Evolutionary conservation across 1,140 invertebrate species (phyloP).

Genomic region (Palaemon carinicauda): DNA sequence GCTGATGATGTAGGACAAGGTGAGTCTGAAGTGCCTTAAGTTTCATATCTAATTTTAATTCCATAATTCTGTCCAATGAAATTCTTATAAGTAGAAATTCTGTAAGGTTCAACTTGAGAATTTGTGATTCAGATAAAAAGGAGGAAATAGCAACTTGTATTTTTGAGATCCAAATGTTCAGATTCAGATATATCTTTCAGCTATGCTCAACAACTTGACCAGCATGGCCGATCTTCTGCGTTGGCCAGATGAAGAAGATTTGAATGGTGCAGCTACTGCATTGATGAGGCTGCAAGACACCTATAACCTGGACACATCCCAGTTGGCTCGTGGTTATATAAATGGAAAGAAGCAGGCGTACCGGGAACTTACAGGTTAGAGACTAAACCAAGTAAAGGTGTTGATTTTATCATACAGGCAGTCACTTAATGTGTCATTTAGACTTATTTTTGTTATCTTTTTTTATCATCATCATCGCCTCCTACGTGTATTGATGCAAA

Average conservation of each 20-base stretch:
- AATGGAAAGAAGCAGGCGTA: conserved; percentile 81
- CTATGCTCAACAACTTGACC: conserved; percentile 49
- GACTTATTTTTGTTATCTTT: too few relatives aligned
- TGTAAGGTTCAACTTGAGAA: neutral
- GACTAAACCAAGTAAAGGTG: too few relatives aligned
- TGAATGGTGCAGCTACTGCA: conserved; percentile 92
- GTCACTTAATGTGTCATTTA: too few relatives aligned
- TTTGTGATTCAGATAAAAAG: too few relatives aligned
- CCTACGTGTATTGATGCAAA: too few relatives aligned
- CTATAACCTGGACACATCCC: conserved; percentile 89
- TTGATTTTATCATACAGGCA: too few relatives aligned
- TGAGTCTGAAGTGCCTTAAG: conserved; percentile 66
- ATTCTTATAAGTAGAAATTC: conserved; percentile 56
- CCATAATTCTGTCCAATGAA: too few relatives aligned
- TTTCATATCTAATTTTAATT: conserved; percentile 61
- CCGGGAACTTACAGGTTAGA: conserved; percentile 71
- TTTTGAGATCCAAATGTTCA: neutral
- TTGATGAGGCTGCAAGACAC: conserved; percentile 96
- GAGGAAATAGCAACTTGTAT: neutral
- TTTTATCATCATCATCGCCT: too few relatives aligned
- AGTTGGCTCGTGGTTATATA: conserved; percentile 87
- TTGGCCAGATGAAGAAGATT: conserved; percentile 83
- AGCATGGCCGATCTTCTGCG: conserved; percentile 44
- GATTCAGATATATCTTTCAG: neutral
- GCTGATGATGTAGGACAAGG: conserved; percentile 71